These are phyloP conservation scores for Prionailurus viverrinus DNA, from an alignment of 2,113 vertebrate genomes.

Conservation along the genomic window DNA sequence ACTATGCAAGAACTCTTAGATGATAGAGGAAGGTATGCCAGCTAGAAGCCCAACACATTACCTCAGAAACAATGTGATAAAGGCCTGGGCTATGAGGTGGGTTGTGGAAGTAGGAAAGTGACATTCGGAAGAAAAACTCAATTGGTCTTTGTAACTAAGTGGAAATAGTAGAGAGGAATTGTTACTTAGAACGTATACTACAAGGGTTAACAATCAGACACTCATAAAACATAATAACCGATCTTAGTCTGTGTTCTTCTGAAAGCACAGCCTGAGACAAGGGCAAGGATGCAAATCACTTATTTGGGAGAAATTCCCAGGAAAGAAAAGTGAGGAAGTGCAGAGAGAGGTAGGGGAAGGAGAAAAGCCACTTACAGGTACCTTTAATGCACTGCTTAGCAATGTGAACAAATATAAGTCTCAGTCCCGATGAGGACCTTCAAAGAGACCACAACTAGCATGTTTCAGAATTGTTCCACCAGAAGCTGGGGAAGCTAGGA, in stretches of 20 bases:
- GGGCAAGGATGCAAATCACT: neutral
- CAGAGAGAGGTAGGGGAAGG: neutral
- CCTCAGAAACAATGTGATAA: neutral
- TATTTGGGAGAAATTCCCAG: neutral
- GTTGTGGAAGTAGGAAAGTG: constrained; percentile 7
- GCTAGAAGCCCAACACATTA: neutral
- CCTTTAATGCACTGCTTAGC: neutral
- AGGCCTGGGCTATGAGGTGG: neutral
- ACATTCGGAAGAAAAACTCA: constrained; percentile 41
- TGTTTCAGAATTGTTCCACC: neutral
- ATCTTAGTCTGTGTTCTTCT: neutral
- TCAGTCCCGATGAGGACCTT: neutral
- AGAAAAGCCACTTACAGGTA: neutral
- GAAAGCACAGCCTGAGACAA: constrained; percentile 3
- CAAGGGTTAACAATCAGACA: neutral
- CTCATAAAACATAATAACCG: neutral
- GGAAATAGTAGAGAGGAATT: neutral
- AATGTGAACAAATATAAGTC: neutral
- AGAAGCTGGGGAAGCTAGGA: neutral
- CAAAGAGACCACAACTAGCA: neutral
- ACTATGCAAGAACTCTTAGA: constrained; percentile 27
- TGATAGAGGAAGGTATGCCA: constrained; percentile 27
- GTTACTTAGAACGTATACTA: constrained; percentile 49
- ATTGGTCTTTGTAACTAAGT: constrained; percentile 37
- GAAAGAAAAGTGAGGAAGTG: neutral